A percentile compares a stretch with the other conserved stretches of the same genome.
phyloP scores from a whole-genome alignment of 2,797 vertebrate species.

The Acomys russatus region DNA sequence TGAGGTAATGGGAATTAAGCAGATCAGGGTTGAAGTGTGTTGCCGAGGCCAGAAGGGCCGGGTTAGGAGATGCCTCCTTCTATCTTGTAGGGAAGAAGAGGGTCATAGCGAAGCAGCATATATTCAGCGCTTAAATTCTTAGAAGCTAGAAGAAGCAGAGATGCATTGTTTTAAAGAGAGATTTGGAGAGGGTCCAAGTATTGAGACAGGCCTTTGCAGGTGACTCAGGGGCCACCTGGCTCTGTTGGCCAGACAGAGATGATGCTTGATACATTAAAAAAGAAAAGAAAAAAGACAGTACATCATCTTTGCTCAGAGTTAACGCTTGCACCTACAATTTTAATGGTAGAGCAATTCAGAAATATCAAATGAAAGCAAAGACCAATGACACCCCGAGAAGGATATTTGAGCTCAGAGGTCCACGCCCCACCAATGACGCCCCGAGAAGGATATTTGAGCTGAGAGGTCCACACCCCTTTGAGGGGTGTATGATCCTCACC shows the following conservation, averaged over 20 bases:
- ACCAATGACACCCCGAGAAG: background rate
- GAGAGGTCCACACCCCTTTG: background rate
- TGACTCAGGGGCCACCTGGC: slow-evolving; percentile 41
- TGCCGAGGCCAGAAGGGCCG: background rate
- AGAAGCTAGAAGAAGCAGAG: slow-evolving; percentile 9
- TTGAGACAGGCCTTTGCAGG: background rate
- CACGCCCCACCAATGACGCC: rapidly evolving
- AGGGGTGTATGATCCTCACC: background rate
- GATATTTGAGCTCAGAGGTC: background rate
- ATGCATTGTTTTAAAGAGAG: background rate
- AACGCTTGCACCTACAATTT: slow-evolving; percentile 2
- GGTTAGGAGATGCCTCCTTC: background rate
- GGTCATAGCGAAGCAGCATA: background rate
- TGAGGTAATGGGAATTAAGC: slow-evolving; percentile 11
- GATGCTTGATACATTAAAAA: background rate
- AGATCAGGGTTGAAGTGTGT: background rate
- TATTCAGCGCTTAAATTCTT: background rate
- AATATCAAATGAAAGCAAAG: background rate
- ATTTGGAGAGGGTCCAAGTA: background rate
- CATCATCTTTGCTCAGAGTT: slow-evolving; percentile 25
- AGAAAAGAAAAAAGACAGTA: background rate
- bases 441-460: background rate
- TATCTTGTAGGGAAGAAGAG: background rate
- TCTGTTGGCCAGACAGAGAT: slow-evolving; percentile 11
- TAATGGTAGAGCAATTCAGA: slow-evolving; percentile 45